Conservation (phyloP, 2,888 invertebrate species). For the Cheilosia scutellata region DNA sequence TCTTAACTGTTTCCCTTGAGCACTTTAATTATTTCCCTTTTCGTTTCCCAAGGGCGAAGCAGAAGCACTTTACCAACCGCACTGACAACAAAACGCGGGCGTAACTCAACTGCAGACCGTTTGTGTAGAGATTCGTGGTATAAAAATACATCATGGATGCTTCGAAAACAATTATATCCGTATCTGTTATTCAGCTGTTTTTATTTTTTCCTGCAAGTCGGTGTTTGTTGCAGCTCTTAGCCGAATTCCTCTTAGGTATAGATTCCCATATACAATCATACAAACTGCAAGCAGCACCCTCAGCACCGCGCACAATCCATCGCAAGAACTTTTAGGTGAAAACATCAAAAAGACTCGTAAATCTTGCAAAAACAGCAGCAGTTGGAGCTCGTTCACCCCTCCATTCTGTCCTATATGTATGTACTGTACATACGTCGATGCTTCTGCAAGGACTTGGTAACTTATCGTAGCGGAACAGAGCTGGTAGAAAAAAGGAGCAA, state of each 20-base stretch:
- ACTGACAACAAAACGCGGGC: not conserved
- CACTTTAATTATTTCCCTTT: constrained; percentile 28
- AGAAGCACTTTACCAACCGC: constrained; percentile 9
- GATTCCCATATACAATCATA: not conserved
- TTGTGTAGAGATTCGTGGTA: not conserved
- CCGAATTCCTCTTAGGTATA: constrained; percentile 12
- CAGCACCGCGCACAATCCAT: constrained; percentile 17
- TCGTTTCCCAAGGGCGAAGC: not conserved
- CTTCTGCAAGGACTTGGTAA: constrained; percentile 55
- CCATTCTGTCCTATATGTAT: not conserved
- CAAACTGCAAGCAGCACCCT: constrained; percentile 14
- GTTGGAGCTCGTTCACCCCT: constrained; percentile 28
- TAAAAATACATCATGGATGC: constrained; percentile 41
- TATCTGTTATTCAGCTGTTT: constrained; percentile 17
- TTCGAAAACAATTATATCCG: constrained; percentile 63
- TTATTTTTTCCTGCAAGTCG: not conserved
- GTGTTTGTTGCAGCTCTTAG: constrained; percentile 33
- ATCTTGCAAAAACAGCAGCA: constrained; percentile 60
- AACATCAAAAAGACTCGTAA: constrained; percentile 62
- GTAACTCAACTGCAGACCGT: not conserved
- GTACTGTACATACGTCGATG: constrained; percentile 1
- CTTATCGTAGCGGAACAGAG: constrained; percentile 68
- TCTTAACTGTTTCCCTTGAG: constrained; percentile 1
- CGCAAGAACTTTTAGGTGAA: constrained; percentile 48
- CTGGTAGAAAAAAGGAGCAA: not conserved